These are phyloP conservation scores for Nomada hirtipes DNA, from an alignment of 2,888 invertebrate species.

Conservation along the genomic window DNA sequence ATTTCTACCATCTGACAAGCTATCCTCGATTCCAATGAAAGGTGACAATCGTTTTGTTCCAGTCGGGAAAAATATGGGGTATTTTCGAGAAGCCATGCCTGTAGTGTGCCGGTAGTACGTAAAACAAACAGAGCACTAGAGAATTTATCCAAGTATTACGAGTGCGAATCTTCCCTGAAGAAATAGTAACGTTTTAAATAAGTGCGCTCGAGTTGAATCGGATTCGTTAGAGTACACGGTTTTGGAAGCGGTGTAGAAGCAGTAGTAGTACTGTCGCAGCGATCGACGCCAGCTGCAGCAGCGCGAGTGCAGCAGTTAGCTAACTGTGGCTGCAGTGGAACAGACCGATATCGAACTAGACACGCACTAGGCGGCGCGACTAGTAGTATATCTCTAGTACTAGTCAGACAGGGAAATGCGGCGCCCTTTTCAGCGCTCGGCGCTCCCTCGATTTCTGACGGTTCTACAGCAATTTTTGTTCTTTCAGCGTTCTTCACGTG, in stretches of 20 bases:
- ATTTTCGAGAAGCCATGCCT: not conserved
- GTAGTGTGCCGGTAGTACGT: not conserved
- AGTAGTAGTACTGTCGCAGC: slow-evolving; percentile 17
- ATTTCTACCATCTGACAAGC: slow-evolving; percentile 30
- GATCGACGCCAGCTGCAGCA: slow-evolving; percentile 37
- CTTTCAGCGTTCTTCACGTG: not conserved
- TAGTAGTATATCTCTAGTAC: slow-evolving; percentile 78
- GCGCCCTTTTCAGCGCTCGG: slow-evolving; percentile 12
- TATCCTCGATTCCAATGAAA: not conserved
- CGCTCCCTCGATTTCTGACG: not conserved
- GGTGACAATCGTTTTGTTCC: not conserved
- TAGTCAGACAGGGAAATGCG: slow-evolving; percentile 74
- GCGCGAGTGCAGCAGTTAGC: slow-evolving; percentile 53
- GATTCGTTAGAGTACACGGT: slow-evolving; percentile 4
- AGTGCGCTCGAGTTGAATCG: slow-evolving; percentile 11
- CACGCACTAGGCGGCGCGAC: slow-evolving; percentile 54
- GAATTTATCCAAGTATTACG: not conserved
- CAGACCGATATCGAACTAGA: slow-evolving; percentile 61
- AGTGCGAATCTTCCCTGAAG: not conserved
- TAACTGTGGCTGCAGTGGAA: slow-evolving; percentile 69
- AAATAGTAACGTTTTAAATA: slow-evolving; percentile 10
- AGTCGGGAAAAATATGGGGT: not conserved
- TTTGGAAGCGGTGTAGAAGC: not conserved
- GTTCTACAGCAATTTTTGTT: not conserved
- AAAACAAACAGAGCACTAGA: not conserved